Evolutionary conservation across 1,140 invertebrate genomes (phyloP).

Genomic region (Cotesia vestalis): DNA sequence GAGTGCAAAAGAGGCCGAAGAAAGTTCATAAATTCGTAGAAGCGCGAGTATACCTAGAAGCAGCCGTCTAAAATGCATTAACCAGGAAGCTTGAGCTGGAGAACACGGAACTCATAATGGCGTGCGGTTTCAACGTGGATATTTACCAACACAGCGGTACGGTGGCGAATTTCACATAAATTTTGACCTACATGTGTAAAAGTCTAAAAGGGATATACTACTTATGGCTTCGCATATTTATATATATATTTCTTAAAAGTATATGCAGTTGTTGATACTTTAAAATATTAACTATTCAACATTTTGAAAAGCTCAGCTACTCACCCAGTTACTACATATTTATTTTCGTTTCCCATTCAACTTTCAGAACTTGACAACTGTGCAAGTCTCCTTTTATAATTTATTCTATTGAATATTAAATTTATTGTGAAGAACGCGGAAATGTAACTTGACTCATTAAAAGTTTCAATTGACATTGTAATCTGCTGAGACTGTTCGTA

Average conservation of each 20-base stretch:
- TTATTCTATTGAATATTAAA: no score
- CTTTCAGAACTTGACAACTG: no score
- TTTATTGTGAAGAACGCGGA: no score
- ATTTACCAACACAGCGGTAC: conserved; percentile 39
- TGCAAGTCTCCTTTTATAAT: no score
- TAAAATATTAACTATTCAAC: no score
- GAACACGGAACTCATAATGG: conserved; percentile 40
- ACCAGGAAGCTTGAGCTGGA: conserved; percentile 38
- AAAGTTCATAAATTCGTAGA: conserved; percentile 49
- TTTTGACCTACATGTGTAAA: conserved; percentile 43
- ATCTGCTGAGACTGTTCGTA: no score
- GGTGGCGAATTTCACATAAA: conserved; percentile 46
- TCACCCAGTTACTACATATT: no score
- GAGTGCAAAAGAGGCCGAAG: conserved; percentile 37
- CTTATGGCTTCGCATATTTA: not conserved
- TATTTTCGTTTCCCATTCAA: no score
- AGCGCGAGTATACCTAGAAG: conserved; percentile 10
- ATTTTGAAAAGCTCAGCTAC: no score
- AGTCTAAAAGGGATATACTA: conserved; percentile 20
- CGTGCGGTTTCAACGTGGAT: conserved; percentile 38
- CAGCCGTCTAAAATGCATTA: conserved; percentile 48
- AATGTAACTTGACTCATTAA: no score
- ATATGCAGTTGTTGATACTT: no score
- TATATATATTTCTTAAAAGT: not conserved
- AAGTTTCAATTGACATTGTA: no score